These are phyloP conservation scores for Poecile montanus DNA, from an alignment of 2,797 vertebrate species.

Conservation along the genomic window DNA sequence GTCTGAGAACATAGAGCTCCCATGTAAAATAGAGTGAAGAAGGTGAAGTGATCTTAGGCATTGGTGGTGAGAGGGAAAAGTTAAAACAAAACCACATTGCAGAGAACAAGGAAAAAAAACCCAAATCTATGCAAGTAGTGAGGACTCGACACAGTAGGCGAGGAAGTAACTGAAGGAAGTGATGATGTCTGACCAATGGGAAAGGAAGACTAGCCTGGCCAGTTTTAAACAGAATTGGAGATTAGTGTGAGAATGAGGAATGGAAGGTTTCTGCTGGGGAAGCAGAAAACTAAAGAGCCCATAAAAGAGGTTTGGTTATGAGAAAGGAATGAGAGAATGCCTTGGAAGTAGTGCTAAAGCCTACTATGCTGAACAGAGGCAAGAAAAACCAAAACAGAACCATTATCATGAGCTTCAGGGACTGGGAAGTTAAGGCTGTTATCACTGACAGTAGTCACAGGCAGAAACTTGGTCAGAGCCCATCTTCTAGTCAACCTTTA, in stretches of 20 bases:
- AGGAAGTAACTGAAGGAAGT: not conserved
- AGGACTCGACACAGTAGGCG: rapidly evolving
- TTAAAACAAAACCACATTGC: not conserved
- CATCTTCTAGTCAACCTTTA: not conserved
- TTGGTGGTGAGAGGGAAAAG: not conserved
- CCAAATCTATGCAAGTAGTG: not conserved
- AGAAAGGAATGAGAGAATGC: not conserved
- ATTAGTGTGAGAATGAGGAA: not conserved
- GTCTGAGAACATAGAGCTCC: not conserved
- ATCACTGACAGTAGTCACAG: not conserved
- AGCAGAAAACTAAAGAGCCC: not conserved
- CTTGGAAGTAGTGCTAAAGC: not conserved
- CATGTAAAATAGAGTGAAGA: not conserved
- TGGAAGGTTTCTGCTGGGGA: not conserved
- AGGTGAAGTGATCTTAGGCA: not conserved
- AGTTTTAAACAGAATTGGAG: not conserved
- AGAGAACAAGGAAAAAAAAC: not conserved
- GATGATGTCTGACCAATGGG: not conserved
- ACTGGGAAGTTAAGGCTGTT: not conserved
- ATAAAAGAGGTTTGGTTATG: not conserved
- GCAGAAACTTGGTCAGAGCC: not conserved
- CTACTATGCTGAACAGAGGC: not conserved
- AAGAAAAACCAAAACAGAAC: not conserved
- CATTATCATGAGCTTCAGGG: not conserved
- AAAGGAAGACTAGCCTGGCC: not conserved